Base-by-base conservation (phyloP, 2,888 invertebrate species). In the Eumacrocentrus americanus region DNA sequence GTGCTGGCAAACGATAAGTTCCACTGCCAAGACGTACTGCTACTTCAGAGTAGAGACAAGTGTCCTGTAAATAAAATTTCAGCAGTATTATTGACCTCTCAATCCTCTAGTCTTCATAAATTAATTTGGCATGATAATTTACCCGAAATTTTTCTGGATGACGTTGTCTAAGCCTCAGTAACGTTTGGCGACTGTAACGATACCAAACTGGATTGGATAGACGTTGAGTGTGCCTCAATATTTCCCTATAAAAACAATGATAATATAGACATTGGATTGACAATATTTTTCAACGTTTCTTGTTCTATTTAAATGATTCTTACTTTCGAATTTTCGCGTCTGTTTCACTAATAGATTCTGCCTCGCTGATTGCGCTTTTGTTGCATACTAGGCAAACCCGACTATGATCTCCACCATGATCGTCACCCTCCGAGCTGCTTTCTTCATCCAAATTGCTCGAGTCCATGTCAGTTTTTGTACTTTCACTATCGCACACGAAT, bases 11-110 rank as follows among this genome's bases (percentile, higher is more conserved):
- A 74, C 94, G 88, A 81, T 94, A 95, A 42, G 91, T 89, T 78
- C 90, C 91, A 55, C 88, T 86, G 0, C 91, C 88, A 58, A 97
- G 83, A 58, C 92, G 84, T 63, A 88, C 88, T 78, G 92, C 91
- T 11, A 95, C 90, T 80, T 98, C 97, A 0, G 95, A 95, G 83
- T 95, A 98, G 14, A 97, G 86, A 81, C 98, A 98, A 61, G 92
- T 84, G 76, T 94, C 94, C 81, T 92, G 82, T 6, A 63, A 62
- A 63, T 22, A 53, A 29, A 46, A 58, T 23, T 46, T 25, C 14
- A 58, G 42, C 20, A 38, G 18, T 11, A 25, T 29, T 46, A 55
- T 20, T 38, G 9, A 53, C 37, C 44, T 44, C 12, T 12, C 38
- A 38, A 12, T 18, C 16, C 14, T 40, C 37, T 34, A 38, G n/a